These are phyloP conservation scores for Solen grandis DNA, from an alignment of 1,140 invertebrate species.

Conservation along the genomic window DNA sequence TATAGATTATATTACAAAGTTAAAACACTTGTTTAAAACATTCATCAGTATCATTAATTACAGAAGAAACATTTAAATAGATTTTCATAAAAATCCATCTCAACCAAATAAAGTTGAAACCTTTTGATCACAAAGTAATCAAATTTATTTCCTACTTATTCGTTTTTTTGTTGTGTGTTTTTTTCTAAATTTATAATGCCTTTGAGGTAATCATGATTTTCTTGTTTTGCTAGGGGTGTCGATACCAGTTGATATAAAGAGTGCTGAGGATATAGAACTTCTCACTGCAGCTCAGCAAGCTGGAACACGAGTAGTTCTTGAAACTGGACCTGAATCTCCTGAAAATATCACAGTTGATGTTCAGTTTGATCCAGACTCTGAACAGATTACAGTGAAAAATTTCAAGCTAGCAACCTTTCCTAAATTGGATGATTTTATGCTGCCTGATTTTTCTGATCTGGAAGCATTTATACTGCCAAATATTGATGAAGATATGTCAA, in stretches of 20 bases:
- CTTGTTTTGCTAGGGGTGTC: conserved; percentile 6
- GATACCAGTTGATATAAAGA: conserved; percentile 5
- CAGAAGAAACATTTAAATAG: too few species aligned
- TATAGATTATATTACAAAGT: too few species aligned
- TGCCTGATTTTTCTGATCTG: conserved; percentile 1
- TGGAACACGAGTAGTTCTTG: conserved; percentile 31
- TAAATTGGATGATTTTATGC: conserved; percentile 15
- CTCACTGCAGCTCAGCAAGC: conserved; percentile 2
- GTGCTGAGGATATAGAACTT: conserved; percentile 24
- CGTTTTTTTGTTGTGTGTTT: too few species aligned
- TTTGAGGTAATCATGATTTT: not conserved
- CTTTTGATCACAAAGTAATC: too few species aligned
- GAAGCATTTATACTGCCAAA: conserved; percentile 29
- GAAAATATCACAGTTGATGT: conserved; percentile 32
- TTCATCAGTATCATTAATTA: too few species aligned
- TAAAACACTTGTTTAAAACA: too few species aligned
- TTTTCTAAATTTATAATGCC: too few species aligned
- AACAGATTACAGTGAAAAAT: conserved; percentile 32
- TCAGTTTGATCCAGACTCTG: conserved; percentile 7
- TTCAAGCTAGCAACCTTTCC: conserved; percentile 35
- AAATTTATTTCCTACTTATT: too few species aligned
- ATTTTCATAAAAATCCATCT: too few species aligned
- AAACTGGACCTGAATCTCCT: conserved; percentile 7
- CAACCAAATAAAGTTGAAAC: too few species aligned
- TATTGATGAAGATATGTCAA: conserved; percentile 5